Evolutionary conservation across 2,888 invertebrate genomes (phyloP), one percentile per base, ranked within the genome.

Genomic region (Latheticus oryzae): DNA sequence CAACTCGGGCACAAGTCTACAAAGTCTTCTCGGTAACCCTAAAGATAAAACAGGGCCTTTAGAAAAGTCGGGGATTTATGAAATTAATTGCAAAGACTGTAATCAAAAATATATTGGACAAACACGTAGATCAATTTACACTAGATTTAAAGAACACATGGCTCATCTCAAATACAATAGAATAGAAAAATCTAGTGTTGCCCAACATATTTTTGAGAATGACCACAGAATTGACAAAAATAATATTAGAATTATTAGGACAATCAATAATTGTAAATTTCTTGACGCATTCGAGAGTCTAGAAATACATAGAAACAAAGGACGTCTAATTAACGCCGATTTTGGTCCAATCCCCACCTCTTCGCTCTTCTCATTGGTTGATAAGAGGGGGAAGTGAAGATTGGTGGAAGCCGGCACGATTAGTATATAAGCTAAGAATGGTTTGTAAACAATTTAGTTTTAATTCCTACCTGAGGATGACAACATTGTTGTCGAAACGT

Each of bases 161-260:
- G 24, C 24, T 24, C 24, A 24, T 24, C 7, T 24, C 2, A 24
- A 7, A 24, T 7, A 4, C 7, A 24, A 24, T 7, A 24, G 2
- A 24, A 3, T 24, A 24, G 24, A 24, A 24, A 24, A 24, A 24
- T 24, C 24, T 3, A 24, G 24, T 24, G 24, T 24, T 2, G 24
- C 24, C 24, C 24, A 24, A 24, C 24, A 24, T 24, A 24, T 24
- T 24, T 24, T 24, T 24, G 24, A 24, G 7, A 24, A 24, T n/a
- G n/a, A n/a, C n/a, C n/a, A n/a, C n/a, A n/a, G n/a, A n/a, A n/a
- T n/a, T n/a, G n/a, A n/a, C n/a, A n/a, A n/a, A n/a, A n/a, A n/a
- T n/a, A n/a, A n/a, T n/a, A n/a, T 23, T n/a, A 23, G 8, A 23
- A 23, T 23, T 3, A 3, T 23, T 23, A 3, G 23, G 8, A 3